Conservation (phyloP, 2,113 vertebrate genomes). For the Nanorana parkeri region DNA sequence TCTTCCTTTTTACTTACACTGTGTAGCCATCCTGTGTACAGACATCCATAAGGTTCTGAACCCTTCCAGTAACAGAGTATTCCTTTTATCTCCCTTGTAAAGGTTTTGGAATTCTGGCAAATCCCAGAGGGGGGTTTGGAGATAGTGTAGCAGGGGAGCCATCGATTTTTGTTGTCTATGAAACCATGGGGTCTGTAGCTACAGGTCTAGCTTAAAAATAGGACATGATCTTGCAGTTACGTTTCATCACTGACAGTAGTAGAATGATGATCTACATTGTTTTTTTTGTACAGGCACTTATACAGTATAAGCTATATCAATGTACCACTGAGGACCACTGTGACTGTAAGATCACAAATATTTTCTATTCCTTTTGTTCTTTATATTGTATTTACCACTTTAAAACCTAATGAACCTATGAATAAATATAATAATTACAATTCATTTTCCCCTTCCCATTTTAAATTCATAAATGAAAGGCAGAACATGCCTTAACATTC, state of each 20-base stretch:
- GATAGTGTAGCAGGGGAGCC: too few species aligned
- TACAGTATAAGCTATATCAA: constrained; percentile 32
- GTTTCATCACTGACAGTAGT: neutral
- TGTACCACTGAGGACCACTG: constrained; percentile 27
- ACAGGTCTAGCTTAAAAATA: neutral
- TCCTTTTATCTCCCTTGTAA: too few species aligned
- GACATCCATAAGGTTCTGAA: too few species aligned
- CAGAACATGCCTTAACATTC: neutral
- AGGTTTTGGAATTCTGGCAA: too few species aligned
- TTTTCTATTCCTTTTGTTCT: neutral
- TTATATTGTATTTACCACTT: neutral
- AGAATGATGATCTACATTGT: neutral
- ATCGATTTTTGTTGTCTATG: too few species aligned
- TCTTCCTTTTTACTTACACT: too few species aligned
- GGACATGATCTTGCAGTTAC: neutral
- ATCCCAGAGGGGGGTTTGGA: too few species aligned
- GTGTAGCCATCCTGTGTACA: too few species aligned
- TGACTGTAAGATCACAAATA: constrained; percentile 32
- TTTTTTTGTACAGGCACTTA: neutral
- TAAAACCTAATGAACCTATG: neutral
- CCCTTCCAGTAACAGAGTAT: too few species aligned
- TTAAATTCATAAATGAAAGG: neutral
- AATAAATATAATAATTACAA: neutral
- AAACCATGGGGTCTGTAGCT: too few species aligned
- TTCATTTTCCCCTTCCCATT: neutral